phyloP scores from a whole-genome alignment of 2,113 vertebrate species.

The Oenanthe oenanthe region DNA sequence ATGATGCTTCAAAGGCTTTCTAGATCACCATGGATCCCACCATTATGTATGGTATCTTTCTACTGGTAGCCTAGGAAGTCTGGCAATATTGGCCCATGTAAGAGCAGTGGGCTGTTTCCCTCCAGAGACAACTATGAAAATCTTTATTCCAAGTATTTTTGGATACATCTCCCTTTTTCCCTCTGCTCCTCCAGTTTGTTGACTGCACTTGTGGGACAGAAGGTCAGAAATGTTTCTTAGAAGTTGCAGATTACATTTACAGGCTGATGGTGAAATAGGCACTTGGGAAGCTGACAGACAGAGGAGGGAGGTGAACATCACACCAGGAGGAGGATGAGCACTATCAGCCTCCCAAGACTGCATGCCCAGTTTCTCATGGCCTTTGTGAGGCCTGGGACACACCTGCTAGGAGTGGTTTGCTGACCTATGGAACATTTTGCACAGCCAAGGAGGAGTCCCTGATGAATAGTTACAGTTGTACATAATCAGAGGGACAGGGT shows the following conservation, averaged over 20 bases:
- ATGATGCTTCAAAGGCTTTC: neutral
- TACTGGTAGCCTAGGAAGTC: neutral
- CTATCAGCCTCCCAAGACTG: neutral
- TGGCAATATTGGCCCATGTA: neutral
- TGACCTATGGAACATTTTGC: neutral
- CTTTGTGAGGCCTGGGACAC: neutral
- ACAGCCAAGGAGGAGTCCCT: neutral
- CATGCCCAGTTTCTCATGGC: rapidly evolving
- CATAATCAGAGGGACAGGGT: neutral
- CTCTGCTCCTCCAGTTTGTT: neutral
- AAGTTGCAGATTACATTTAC: neutral
- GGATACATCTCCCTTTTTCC: neutral
- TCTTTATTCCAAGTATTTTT: neutral
- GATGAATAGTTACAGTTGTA: neutral
- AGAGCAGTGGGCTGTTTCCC: neutral
- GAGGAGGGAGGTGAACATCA: neutral
- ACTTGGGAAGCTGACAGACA: neutral
- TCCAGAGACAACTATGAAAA: neutral
- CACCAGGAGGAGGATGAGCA: neutral
- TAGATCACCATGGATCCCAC: neutral
- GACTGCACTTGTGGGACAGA: neutral
- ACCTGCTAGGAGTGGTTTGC: neutral
- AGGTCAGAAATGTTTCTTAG: neutral
- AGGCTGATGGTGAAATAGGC: neutral
- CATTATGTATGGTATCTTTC: neutral